Evolutionary conservation across 2,113 vertebrate species (phyloP), one percentile per base, ranked within the genome.

Genomic region (Pseudorasbora parva): DNA sequence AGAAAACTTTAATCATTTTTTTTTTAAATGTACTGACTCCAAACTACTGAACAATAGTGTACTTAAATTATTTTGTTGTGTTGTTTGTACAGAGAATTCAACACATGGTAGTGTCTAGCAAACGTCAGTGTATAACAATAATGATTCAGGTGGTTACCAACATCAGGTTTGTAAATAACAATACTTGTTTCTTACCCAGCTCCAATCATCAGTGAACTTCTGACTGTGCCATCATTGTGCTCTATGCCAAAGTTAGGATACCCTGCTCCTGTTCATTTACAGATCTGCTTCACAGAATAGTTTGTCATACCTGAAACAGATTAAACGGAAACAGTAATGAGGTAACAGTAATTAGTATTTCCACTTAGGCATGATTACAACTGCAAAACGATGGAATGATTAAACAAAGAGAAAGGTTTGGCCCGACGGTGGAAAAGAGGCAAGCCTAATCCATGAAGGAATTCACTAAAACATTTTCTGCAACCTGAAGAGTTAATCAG

Each of bases 191-290:
- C 93, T 92, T 82, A 93, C 94, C 94, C 85, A 88, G 89, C 86
- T 91, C 89, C 92, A 89, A 90, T 92, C 89, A 95, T 76, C 89
- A 90, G 82, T 88, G 92, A 90, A 86, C 1, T 1, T 80, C 60
- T 78, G 86, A 74, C 78, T 85, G 87, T 64, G 66, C 82, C 72
- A 56, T 90, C 92, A 93, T 93, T 43, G 62, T 86, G 84, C 68
- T n/a, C 19, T 75, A 64, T 49, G 84, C 76, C 86, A 71, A 72
- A 71, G 12, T 21, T 81, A 77, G 2, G 0, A 45, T 69, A 75
- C 47, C 69, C 78, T 68, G 11, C 2, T 33, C 79, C 81, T 49
- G 21, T n/a, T 88, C 86, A 81, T 90, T 68, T 19, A 80, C 49
- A 17, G 8, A 21, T 82, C 76, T 56, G 25, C 56, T 68, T 49